Percentiles rank a stretch among this genome's conserved stretches.
Conservation (phyloP, 30 jellyfish, hydroid and myxozoan species). For the Clytia hemisphaerica region DNA sequence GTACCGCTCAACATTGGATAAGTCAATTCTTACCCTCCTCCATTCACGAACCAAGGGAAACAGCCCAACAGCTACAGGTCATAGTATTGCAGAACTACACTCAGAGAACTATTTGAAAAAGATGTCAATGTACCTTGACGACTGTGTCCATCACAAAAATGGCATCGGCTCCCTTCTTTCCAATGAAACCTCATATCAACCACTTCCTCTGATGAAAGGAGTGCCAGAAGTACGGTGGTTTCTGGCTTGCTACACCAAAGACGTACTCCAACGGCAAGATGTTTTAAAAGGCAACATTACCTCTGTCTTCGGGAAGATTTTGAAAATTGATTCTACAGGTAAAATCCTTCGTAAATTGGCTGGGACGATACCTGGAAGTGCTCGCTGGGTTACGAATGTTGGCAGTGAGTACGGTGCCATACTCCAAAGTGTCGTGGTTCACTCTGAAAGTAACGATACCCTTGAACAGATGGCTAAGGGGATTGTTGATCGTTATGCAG, state of each 20-base stretch:
- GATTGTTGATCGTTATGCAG: conserved; percentile 18
- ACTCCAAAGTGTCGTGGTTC: conserved; percentile 11
- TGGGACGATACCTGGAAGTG: conserved; percentile 36
- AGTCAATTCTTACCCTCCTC: conserved; percentile 22
- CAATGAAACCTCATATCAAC: background rate
- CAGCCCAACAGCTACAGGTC: conserved; percentile 28
- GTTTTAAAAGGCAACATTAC: conserved; percentile 30
- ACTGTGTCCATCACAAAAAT: background rate
- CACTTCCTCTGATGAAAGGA: background rate
- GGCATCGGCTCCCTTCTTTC: background rate
- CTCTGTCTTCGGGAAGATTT: conserved; percentile 28
- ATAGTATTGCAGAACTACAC: conserved; percentile 19
- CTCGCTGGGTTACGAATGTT: conserved; percentile 42
- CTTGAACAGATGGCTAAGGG: conserved; percentile 28
- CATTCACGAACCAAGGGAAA: conserved; percentile 24
- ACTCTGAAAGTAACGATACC: conserved; percentile 7
- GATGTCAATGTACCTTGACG: conserved; percentile 15
- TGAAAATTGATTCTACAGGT: conserved; percentile 47
- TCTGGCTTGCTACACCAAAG: conserved; percentile 24
- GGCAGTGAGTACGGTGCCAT: conserved; percentile 59
- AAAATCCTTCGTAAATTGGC: conserved; percentile 41
- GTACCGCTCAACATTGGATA: conserved; percentile 27
- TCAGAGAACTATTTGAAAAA: conserved; percentile 10
- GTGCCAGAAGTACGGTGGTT: conserved; percentile 28
- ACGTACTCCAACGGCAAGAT: conserved; percentile 34